Evolutionary conservation across 2,113 vertebrate genomes (phyloP).

Genomic region (Silurus meridionalis): DNA sequence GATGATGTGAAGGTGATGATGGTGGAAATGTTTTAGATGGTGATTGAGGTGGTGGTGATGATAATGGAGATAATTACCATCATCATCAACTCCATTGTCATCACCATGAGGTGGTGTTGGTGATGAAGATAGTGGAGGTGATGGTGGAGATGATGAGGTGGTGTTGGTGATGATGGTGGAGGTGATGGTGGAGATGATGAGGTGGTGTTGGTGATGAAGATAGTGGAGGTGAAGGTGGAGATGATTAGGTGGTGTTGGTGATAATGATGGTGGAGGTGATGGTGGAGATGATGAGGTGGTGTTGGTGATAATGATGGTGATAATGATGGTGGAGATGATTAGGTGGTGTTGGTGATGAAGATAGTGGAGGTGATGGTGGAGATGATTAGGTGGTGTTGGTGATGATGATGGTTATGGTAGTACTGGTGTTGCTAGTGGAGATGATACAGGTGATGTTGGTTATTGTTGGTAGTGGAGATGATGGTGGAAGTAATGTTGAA

Average conservation of each 20-base stretch:
- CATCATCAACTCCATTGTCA: no score
- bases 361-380: neutral
- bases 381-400: neutral
- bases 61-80: no score
- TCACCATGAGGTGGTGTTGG: no score
- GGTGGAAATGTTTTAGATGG: no score
- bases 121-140: no score
- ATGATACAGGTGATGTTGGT: neutral
- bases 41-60: no score
- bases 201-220: no score
- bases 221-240: neutral
- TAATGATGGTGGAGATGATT: fast-evolving
- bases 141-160: no score
- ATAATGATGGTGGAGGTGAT: neutral
- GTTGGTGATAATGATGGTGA: no score
- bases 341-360: neutral
- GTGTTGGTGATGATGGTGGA: neutral
- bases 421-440: neutral
- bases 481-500: no score
- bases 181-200: neutral
- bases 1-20: no score
- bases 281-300: neutral
- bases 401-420: neutral
- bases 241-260: neutral
- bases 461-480: no score